Evolutionary conservation across 2,888 invertebrate genomes (phyloP), one percentile per base, ranked within the genome.

Genomic region (Tenthredo livida): DNA sequence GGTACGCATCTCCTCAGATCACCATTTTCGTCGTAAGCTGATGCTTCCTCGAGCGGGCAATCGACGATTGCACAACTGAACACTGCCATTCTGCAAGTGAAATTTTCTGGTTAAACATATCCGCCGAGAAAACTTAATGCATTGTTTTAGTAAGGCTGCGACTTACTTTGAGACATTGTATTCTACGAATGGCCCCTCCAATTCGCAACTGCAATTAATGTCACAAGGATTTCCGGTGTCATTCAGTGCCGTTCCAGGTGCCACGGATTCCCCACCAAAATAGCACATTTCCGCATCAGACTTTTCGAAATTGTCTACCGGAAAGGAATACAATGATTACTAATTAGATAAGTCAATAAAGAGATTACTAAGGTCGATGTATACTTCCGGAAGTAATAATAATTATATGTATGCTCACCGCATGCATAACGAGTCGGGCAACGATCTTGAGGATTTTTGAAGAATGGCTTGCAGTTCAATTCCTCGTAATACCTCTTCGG

Each of bases 211-310:
- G 43, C 83, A 83, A 37, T 47, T 47, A 33, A 83, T 67, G 47
- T 83, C 83, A 40, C 83, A 83, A 25, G 83, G 83, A 61, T 83
- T 83, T 47, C 83, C 83, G 43, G 83, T 83, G 21, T 83, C 70
- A 21, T 80, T 80, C 12, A 83, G n/a, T n/a, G 17, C 33, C 17
- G 83, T 47, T 33, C 67, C 67, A 83, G 83, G 83, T 15, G 83
- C 83, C 29, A 67, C 17, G 65, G 70, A 15, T 83, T 83, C 29
- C 5, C 83, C 83, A 21, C 33, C 67, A 47, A 67, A 83, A 29
- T 67, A 47, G 7, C 83, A 83, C 83, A 67, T 83, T 58, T 83
- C 83, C n/a, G 15, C 21, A 50, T 65, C 47, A 10, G 47, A 33
- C 15, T 83, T 29, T 29, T 70, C 70, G 67, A 83, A 83, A 50